Base-by-base conservation (phyloP, 53 echinoderm and acorn worm species). In the Arbacia lixula region DNA sequence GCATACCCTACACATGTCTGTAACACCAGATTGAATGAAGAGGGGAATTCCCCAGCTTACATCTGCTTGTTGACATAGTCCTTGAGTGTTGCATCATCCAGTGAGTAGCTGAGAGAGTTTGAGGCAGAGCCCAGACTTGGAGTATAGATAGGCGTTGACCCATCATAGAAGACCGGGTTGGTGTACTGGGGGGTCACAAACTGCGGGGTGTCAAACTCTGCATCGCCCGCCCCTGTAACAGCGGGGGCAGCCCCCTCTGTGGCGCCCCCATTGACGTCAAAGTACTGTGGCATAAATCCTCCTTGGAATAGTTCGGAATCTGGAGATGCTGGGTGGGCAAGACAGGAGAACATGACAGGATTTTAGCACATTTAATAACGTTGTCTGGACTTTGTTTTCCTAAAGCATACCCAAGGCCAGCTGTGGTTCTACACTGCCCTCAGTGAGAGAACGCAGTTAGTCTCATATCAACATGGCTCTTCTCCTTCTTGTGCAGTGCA, bases 11-110 rank as follows among this genome's bases (percentile, higher is more conserved):
- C n/a, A n/a, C n/a, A n/a, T n/a, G n/a, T n/a, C n/a, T n/a, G n/a
- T n/a, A n/a, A n/a, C n/a, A n/a, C n/a, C n/a, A n/a, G n/a, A n/a
- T n/a, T n/a, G n/a, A 12, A 80, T n/a, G 8, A 46, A 46, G 46
- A 10, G 28, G 33, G 36, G 85, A 52, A 69, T 39, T 28, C 11
- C 2, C 12, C 3, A 39, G 81, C 93, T 85, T 71, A 90, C 90
- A 99, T 95, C 55, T 99, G 99, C 33, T 99, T 99, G 79, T 94
- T 94, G 81, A 99, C 95, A 39, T 99, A 95, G 84, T 95, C 95
- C 62, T 90, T 92, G 20, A 99, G 87, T 4, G 95, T 99, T 11
- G 84, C 53, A 41, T 94, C 91, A 78, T 99, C 99, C 0, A 91
- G 88, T 2, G 90, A 50, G 61, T 71, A 86, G 9, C 68, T 67